These are phyloP conservation scores for Platalea minor DNA, from an alignment of 2,797 vertebrate genomes.

Conservation along the genomic window DNA sequence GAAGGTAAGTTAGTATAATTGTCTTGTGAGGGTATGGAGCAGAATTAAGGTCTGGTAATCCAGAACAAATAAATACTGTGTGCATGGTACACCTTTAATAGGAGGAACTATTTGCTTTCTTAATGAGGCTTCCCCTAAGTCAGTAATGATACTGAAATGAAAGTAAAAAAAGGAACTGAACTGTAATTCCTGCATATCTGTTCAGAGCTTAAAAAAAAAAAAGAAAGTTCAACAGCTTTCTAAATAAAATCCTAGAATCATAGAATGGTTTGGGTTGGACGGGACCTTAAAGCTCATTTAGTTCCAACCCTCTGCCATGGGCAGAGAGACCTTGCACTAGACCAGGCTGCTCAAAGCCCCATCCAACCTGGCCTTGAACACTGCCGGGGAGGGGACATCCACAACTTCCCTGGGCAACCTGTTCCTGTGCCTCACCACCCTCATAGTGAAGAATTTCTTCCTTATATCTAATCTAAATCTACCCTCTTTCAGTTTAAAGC, in stretches of 20 bases:
- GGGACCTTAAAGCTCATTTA: no score
- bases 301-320: no score
- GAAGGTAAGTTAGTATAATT: constrained; percentile 78
- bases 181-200: neutral
- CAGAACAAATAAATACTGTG: neutral
- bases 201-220: neutral
- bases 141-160: neutral
- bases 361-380: no score
- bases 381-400: no score
- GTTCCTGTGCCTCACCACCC: no score
- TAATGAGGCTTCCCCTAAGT: neutral
- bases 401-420: no score
- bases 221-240: neutral
- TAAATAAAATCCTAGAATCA: neutral
- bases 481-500: no score
- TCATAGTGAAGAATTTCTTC: no score
- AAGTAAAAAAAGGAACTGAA: neutral
- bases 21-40: neutral
- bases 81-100: neutral
- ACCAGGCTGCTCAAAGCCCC: no score
- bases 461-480: no score
- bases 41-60: neutral
- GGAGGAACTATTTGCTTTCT: neutral
- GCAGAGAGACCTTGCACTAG: no score
- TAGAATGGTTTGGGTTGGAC: no score